phyloP scores from a whole-genome alignment of 2,113 vertebrate species.

The Phylloscopus trochilus region DNA sequence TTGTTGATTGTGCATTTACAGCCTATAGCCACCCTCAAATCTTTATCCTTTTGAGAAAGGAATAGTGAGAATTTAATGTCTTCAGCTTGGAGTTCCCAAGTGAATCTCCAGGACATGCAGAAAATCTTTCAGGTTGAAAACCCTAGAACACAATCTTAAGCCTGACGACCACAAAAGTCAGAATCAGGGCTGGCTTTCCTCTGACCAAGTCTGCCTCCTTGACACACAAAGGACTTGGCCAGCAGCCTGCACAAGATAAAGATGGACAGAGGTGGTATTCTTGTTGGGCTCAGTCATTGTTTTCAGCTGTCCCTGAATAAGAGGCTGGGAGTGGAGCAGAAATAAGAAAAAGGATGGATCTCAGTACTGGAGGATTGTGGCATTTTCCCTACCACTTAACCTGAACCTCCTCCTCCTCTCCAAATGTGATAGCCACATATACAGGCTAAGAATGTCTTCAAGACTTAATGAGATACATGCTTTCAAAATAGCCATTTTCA shows the following conservation, averaged over 20 bases:
- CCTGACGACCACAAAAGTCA: background rate
- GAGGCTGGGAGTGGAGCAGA: fast-evolving
- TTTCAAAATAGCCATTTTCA: background rate
- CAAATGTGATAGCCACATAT: background rate
- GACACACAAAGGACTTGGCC: background rate
- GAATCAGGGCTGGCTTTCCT: background rate
- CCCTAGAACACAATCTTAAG: background rate
- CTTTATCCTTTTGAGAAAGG: background rate
- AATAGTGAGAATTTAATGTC: too few relatives aligned
- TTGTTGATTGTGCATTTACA: background rate
- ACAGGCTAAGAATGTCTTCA: background rate
- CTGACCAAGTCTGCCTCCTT: background rate
- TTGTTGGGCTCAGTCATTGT: background rate
- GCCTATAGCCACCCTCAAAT: background rate
- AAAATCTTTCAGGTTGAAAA: background rate
- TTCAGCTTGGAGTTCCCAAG: background rate
- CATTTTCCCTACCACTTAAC: background rate
- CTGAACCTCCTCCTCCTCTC: background rate
- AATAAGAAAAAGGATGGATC: background rate
- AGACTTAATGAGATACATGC: too few relatives aligned
- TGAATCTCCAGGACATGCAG: background rate
- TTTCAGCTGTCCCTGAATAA: background rate
- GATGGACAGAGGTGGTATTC: background rate
- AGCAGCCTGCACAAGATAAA: background rate
- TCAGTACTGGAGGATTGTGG: background rate